These are phyloP conservation scores for Amniataba percoides DNA, from an alignment of 2,797 vertebrate species.

Conservation along the genomic window DNA sequence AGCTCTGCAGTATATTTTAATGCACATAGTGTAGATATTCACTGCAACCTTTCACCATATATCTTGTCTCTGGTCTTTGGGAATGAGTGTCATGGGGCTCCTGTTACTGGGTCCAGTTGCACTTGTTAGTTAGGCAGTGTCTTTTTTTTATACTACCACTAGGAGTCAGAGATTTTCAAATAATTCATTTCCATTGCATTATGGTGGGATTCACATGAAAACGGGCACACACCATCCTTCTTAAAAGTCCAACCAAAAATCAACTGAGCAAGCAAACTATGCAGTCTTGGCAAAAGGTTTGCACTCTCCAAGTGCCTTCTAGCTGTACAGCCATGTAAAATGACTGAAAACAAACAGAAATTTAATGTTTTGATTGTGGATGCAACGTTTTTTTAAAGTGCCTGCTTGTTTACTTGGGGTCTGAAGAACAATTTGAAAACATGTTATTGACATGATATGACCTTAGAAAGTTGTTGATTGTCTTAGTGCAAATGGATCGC, in stretches of 20 bases:
- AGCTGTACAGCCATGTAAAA: neutral
- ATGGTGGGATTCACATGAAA: neutral
- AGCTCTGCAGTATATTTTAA: neutral
- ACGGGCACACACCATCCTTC: neutral
- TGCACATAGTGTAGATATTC: neutral
- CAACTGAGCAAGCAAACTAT: neutral
- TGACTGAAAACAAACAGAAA: neutral
- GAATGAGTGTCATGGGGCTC: neutral
- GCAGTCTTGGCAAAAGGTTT: neutral
- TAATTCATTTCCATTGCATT: neutral
- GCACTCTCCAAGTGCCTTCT: neutral
- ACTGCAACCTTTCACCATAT: neutral
- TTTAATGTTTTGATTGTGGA: neutral
- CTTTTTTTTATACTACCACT: neutral
- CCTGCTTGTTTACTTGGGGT: neutral
- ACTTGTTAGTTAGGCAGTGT: neutral
- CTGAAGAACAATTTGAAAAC: neutral
- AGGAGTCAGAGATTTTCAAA: conserved; percentile 3
- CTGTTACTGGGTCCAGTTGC: neutral
- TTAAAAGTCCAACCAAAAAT: neutral
- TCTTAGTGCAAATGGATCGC: neutral
- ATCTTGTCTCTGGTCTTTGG: neutral
- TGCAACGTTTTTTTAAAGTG: too few relatives aligned
- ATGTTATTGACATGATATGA: neutral
- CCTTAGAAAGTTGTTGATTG: neutral